Conservation (phyloP, 2,888 invertebrate species). For the Oeneis ivallda region DNA sequence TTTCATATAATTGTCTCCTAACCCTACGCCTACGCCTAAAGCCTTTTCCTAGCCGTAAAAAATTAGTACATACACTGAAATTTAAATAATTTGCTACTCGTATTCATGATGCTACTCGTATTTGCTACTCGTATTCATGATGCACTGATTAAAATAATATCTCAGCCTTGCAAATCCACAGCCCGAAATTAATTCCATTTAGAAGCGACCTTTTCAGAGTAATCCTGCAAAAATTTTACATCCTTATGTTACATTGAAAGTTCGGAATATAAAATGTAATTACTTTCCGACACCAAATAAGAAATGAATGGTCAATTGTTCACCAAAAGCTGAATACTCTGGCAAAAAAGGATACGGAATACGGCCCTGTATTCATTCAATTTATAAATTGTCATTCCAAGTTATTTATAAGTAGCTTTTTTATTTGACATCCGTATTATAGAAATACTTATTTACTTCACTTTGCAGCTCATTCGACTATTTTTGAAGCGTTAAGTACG, state of each 20-base stretch:
- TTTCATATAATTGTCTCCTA: too few species aligned
- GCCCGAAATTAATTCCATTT: background rate
- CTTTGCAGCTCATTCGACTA: background rate
- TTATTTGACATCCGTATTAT: conserved; percentile 21
- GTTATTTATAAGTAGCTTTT: conserved; percentile 31
- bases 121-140: too few species aligned
- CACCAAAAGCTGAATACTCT: background rate
- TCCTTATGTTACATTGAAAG: background rate
- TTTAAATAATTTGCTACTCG: too few species aligned
- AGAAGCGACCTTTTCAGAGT: background rate
- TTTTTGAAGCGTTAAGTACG: too few species aligned
- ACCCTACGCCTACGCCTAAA: too few species aligned
- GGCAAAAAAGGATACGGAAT: conserved; percentile 16
- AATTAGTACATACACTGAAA: too few species aligned
- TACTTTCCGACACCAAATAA: conserved; percentile 10
- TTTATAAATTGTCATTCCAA: conserved; percentile 41
- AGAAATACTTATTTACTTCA: background rate
- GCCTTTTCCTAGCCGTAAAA: too few species aligned
- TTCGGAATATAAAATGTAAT: background rate
- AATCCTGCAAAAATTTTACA: background rate
- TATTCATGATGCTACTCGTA: too few species aligned
- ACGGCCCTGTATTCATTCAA: conserved; percentile 40
- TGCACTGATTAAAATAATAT: too few species aligned
- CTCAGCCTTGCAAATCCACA: too few species aligned
- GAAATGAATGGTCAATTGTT: conserved; percentile 14